Percentiles rank a stretch among this genome's conserved stretches.
Conservation (phyloP, 64 coral and sea anemone species). For the Cladopsammia gracilis region DNA sequence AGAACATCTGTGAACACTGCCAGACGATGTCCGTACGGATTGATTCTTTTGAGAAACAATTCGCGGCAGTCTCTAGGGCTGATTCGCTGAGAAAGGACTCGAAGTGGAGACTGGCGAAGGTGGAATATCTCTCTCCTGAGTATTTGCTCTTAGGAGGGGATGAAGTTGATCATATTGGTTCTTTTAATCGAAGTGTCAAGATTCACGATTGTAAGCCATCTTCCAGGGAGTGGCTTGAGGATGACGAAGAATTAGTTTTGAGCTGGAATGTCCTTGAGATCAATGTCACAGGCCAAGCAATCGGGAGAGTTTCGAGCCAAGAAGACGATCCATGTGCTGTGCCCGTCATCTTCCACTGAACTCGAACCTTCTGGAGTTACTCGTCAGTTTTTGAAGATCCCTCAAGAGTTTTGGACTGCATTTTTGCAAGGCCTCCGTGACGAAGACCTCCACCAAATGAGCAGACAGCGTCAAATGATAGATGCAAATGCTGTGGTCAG, state of each 20-base stretch:
- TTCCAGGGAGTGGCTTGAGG: conserved; percentile 5
- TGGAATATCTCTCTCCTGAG: conserved; percentile 43
- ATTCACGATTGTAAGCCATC: conserved; percentile 45
- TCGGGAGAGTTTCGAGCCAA: not conserved
- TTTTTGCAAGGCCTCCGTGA: conserved; percentile 6
- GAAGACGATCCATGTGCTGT: not conserved
- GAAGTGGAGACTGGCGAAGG: conserved; percentile 37
- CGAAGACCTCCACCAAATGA: conserved; percentile 25
- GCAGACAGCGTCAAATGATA: conserved; percentile 31
- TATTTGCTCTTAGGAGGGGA: conserved; percentile 15
- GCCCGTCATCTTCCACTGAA: not conserved
- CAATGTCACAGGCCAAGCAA: not conserved
- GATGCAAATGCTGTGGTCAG: conserved; percentile 28
- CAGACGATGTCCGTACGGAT: conserved; percentile 35
- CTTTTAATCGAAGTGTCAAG: conserved; percentile 19
- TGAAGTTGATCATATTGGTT: conserved; percentile 8
- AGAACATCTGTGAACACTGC: conserved; percentile 59
- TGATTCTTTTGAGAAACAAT: conserved; percentile 61
- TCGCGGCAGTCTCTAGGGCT: conserved; percentile 2
- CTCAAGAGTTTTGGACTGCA: conserved; percentile 26
- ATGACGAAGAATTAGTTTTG: conserved; percentile 35
- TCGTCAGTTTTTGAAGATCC: conserved; percentile 36
- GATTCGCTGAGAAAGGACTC: conserved; percentile 14
- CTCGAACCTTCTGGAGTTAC: conserved; percentile 1
- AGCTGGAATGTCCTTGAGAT: conserved; percentile 37